These are phyloP conservation scores for Ceratosolen fusciceps DNA, from an alignment of 1,140 invertebrate genomes.

Conservation along the genomic window DNA sequence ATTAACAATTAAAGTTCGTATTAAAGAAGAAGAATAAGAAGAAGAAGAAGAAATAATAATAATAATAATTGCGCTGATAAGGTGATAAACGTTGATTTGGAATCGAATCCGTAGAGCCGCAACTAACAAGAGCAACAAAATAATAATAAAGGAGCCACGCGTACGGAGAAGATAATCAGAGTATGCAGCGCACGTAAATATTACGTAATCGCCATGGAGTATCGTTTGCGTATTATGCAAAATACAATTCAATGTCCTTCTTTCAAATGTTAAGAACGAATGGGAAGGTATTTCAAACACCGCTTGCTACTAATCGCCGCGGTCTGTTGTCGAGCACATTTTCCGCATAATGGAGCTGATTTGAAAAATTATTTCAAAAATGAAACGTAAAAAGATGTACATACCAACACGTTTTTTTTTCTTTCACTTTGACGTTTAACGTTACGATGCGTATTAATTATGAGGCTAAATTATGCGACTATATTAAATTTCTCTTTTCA, in stretches of 20 bases:
- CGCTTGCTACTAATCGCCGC: neutral
- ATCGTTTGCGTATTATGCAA: neutral
- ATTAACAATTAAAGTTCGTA: no score
- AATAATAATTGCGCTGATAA: no score
- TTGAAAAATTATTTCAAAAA: neutral
- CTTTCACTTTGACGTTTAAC: no score
- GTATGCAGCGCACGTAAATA: neutral
- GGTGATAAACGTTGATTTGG: no score
- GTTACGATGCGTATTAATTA: no score
- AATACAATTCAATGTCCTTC: neutral
- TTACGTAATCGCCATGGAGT: constrained; percentile 16
- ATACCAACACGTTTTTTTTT: neutral
- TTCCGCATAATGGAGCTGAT: neutral
- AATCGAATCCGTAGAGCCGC: neutral
- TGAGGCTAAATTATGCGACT: no score
- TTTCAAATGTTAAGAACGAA: neutral
- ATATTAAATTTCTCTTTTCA: no score
- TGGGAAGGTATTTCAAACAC: neutral
- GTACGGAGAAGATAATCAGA: neutral
- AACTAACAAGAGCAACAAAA: no score
- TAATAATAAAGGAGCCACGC: neutral
- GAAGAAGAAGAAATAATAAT: no score
- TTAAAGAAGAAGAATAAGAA: no score
- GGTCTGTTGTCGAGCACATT: neutral
- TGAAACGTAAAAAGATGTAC: neutral